Evolutionary conservation across 1,140 invertebrate genomes (phyloP).

Genomic region (Protaetia brevitarsis): DNA sequence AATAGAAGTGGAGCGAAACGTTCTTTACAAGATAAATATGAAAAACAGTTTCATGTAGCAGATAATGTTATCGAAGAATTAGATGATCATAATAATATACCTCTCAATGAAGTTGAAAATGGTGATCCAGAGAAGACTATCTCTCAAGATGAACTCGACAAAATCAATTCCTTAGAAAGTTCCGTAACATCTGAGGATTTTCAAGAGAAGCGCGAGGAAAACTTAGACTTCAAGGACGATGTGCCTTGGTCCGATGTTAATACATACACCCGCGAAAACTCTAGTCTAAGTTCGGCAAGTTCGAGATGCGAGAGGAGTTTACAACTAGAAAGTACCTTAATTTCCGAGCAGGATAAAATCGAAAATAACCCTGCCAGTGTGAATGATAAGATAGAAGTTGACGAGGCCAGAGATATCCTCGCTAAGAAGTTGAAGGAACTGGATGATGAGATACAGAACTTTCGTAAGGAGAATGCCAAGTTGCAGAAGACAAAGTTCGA

Average conservation of each 20-base stretch:
- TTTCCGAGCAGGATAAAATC: neutral
- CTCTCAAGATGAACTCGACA: neutral
- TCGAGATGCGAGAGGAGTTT: neutral
- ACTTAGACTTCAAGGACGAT: neutral
- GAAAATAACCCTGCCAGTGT: neutral
- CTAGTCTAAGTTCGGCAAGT: neutral
- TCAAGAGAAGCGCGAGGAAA: neutral
- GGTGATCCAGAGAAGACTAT: neutral
- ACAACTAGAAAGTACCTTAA: neutral
- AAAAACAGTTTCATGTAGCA: neutral
- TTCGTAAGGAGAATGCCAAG: conserved; percentile 52
- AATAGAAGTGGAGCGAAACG: neutral
- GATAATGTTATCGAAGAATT: neutral
- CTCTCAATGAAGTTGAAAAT: neutral
- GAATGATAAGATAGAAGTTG: neutral
- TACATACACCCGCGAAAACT: conserved; percentile 18
- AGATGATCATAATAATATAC: conserved; percentile 4
- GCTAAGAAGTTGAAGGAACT: conserved; percentile 63
- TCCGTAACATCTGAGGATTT: conserved; percentile 24
- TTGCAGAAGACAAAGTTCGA: conserved; percentile 57
- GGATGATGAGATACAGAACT: conserved; percentile 65
- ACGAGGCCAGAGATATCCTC: conserved; percentile 51
- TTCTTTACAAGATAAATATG: neutral
- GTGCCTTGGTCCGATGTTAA: neutral
- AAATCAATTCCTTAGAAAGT: conserved; percentile 10